Evolutionary conservation across 2,888 invertebrate species (phyloP), one percentile per base, ranked within the genome.

Genomic region (Tenthredo livida): DNA sequence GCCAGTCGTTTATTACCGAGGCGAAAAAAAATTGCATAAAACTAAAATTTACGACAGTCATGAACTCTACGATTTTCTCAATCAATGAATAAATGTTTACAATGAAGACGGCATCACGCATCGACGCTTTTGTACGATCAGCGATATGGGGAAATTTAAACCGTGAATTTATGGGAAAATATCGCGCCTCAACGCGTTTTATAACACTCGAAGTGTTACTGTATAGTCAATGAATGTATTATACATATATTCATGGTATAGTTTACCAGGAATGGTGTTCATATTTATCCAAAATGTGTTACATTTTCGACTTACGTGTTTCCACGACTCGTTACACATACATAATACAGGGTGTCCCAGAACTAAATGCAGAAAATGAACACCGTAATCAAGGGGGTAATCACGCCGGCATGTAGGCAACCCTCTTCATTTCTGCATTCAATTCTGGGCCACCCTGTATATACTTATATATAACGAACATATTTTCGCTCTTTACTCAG

Each of bases 151-250:
- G 40, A 50, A 77, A 77, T 54, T 25, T 33, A 50, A 54, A 77
- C 9, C 77, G 47, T 54, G n/a, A 77, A 50, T 77, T 77, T 50
- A 77, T 77, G 77, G 77, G 54, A 50, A 77, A 77, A 77, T 77
- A 77, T 77, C 54, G 21, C 77, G 33, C 54, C 40, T 50, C 77
- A 77, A 50, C 33, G 77, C 29, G 77, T 77, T 77, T 77, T 25
- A 77, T 77, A 50, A 77, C 77, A 50, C 29, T 25, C 77, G 77
- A 77, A 77, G 77, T 77, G 77, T 77, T 77, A 50, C 77, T 50
- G 29, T 67, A 50, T 47, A 50, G 50, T 50, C 77, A 50, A 77
- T 77, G 73, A 77, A 47, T 40, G 50, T 77, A 54, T 77, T 29
- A 40, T 77, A 77, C 40, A 77, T 47, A 47, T 29, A 77, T 77